Evolutionary conservation across 2,888 invertebrate species (phyloP).

Genomic region (Drosophila longiperda): DNA sequence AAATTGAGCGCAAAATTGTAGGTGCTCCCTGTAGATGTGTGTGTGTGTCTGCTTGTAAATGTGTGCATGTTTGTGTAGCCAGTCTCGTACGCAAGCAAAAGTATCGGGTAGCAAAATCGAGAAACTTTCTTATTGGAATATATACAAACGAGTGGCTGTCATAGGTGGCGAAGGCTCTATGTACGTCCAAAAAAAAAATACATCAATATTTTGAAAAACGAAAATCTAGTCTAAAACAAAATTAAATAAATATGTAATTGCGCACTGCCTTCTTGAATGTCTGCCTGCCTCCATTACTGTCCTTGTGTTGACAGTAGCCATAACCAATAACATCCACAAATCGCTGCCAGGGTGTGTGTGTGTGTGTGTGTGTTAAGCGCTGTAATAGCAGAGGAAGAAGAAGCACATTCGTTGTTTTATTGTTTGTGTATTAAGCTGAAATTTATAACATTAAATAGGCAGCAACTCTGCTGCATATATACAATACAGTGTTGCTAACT

Average conservation of each 20-base stretch:
- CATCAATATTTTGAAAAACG: conserved; percentile 20
- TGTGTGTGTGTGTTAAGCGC: conserved; percentile 35
- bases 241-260: conserved; percentile 4
- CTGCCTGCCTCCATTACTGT: background rate
- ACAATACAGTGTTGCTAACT: conserved; percentile 16
- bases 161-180: conserved; percentile 10
- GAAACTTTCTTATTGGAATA: conserved; percentile 72
- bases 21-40: conserved; percentile 45
- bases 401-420: conserved; percentile 21
- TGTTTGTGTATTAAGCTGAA: conserved; percentile 3
- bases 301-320: conserved; percentile 9
- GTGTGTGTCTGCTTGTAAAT: conserved; percentile 31
- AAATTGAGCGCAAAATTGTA: conserved; percentile 57
- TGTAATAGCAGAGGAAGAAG: conserved; percentile 19
- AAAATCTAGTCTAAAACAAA: background rate
- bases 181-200: conserved; percentile 24
- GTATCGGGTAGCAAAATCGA: conserved; percentile 76
- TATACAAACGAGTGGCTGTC: conserved; percentile 34
- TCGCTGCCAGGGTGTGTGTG: conserved; percentile 10
- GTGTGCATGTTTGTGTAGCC: conserved; percentile 32
- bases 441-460: background rate
- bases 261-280: conserved; percentile 19
- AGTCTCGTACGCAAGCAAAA: conserved; percentile 68
- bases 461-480: conserved; percentile 5
- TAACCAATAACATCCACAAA: conserved; percentile 8